These are phyloP conservation scores for Caenorhabditis tropicalis DNA, from an alignment of 1,140 invertebrate species.

Conservation along the genomic window DNA sequence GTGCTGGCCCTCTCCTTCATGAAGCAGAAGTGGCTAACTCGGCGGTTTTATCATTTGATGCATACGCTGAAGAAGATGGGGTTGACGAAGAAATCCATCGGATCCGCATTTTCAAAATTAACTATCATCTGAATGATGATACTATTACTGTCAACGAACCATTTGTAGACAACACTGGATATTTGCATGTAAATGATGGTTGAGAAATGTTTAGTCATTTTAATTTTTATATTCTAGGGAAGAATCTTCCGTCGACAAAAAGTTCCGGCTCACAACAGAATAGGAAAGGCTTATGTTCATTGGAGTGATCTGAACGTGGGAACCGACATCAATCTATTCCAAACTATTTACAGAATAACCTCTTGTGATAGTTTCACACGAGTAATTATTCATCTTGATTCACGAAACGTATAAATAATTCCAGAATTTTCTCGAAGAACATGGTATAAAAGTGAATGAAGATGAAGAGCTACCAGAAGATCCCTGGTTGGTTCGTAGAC, in stretches of 20 bases:
- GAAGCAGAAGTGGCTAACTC: constrained; percentile 24
- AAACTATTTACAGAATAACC: constrained; percentile 44
- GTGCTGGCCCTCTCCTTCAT: constrained; percentile 35
- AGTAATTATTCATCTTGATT: background rate
- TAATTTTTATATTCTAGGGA: background rate
- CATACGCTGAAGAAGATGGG: constrained; percentile 49
- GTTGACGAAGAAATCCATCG: constrained; percentile 44
- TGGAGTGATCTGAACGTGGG: constrained; percentile 50
- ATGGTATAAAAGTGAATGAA: constrained; percentile 39
- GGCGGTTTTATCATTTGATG: background rate
- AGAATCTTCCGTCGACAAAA: constrained; percentile 48
- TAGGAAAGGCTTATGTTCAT: constrained; percentile 45
- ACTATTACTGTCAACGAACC: constrained; percentile 47
- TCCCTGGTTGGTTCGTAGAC: background rate
- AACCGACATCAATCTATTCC: constrained; percentile 43
- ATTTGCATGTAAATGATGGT: constrained; percentile 8
- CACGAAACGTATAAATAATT: background rate
- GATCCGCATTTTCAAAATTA: constrained; percentile 43
- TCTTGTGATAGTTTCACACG: constrained; percentile 47
- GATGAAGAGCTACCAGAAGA: constrained; percentile 42
- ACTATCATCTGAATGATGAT: constrained; percentile 47
- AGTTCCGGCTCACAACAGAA: background rate
- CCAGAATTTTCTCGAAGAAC: constrained; percentile 50
- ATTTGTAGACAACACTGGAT: constrained; percentile 35
- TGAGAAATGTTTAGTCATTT: background rate